Base-by-base conservation (phyloP, 2,888 invertebrate genomes). In the Rhabditoides inermis region DNA sequence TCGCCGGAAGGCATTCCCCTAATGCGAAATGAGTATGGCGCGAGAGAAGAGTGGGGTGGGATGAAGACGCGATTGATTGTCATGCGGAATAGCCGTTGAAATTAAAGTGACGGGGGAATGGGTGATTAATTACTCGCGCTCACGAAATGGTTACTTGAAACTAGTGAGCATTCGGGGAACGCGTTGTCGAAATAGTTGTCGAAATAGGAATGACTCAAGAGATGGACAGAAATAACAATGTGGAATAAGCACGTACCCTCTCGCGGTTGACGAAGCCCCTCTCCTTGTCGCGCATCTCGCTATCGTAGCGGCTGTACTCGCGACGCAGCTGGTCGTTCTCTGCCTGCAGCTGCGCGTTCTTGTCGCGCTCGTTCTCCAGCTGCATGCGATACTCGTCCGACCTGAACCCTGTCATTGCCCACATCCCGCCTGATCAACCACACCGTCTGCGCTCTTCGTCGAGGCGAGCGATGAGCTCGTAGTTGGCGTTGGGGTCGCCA, bases 371-470 rank as follows among this genome's bases (percentile, higher is more conserved):
- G 44, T 65, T 69, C 44, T 74, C 74, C 46, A 68, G 62, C 55
- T 74, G 70, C 49, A 62, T 60, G 12, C 71, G 65, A 32, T 68
- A 66, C 42, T 74, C 74, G 37, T 74, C 74, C 26, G 66, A 57
- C 52, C 72, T 67, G 39, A 53, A 63, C 45, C 30, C 25, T 2
- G 36, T n/a, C n/a, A n/a, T 12, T 27, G 15, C 3, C 37, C 30
- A 7, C 27, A 28, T n/a, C 20, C n/a, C 12, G 1, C 22, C 6
- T 26, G 3, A 25, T 32, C 23, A 12, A n/a, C n/a, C 47, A 12
- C 28, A 66, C 64, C 72, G 57, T 61, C 71, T 56, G 41, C 72
- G 61, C 53, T 74, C 74, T 42, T 74, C 74, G 49, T 74, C 74
- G 35, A 74, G 55, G 42, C 68, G 56, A 1, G 69, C 61, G 36